Conservation (phyloP, 1,140 invertebrate species). For the Parapsyche elsis region DNA sequence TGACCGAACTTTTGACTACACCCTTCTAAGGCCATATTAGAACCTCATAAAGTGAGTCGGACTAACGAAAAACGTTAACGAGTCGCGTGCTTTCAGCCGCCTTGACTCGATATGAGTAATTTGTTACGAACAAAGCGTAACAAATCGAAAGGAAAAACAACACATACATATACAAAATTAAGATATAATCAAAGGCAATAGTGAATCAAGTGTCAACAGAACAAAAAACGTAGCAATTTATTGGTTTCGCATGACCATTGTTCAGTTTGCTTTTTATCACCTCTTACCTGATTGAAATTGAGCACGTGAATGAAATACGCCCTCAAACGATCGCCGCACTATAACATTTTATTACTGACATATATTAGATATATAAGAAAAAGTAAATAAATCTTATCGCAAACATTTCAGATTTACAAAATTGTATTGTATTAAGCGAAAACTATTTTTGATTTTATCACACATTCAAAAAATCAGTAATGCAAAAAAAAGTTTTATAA, state of each 20-base stretch:
- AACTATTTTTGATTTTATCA: no score
- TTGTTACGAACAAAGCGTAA: conserved; percentile 33
- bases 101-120: conserved; percentile 31
- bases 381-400: no score
- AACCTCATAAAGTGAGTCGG: conserved; percentile 21
- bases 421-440: no score
- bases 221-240: conserved; percentile 40
- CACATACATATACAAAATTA: not conserved
- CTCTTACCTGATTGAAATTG: conserved; percentile 18
- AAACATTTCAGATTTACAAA: no score
- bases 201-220: conserved; percentile 41
- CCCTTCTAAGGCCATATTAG: conserved; percentile 30
- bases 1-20: conserved; percentile 12
- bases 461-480: no score
- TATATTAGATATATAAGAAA: no score
- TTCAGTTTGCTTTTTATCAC: conserved; percentile 15
- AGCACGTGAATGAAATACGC: not conserved
- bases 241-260: conserved; percentile 20
- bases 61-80: conserved; percentile 14
- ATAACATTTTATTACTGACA: not conserved
- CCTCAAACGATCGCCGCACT: not conserved
- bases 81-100: conserved; percentile 18
- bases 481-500: no score
- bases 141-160: not conserved
- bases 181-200: conserved; percentile 11